These are phyloP conservation scores for Synanthedon formicaeformis DNA, from an alignment of 2,888 invertebrate species.

Conservation along the genomic window DNA sequence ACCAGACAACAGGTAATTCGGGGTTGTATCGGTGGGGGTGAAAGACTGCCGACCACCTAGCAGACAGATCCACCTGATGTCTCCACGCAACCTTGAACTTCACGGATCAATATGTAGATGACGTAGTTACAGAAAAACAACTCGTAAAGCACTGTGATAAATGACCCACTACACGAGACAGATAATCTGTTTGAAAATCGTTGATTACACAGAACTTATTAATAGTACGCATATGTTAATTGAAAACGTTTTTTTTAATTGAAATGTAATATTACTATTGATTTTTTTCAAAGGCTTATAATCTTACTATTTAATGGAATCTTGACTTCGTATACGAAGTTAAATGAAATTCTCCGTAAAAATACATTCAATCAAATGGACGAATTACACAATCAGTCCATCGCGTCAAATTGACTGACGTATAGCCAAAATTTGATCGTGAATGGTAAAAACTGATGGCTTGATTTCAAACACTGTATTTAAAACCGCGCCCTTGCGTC, in stretches of 20 bases:
- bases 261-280: no score
- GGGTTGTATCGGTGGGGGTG: neutral
- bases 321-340: no score
- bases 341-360: no score
- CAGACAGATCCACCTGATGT: constrained; percentile 13
- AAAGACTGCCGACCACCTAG: neutral
- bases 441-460: no score
- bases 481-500: no score
- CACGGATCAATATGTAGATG: constrained; percentile 46
- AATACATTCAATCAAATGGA: no score
- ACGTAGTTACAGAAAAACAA: constrained; percentile 28
- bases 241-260: neutral
- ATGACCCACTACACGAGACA: constrained; percentile 22
- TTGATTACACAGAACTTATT: constrained; percentile 4
- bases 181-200: constrained; percentile 17
- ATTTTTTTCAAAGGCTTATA: no score
- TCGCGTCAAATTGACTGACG: no score
- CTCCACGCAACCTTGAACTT: constrained; percentile 49
- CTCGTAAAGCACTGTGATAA: constrained; percentile 29
- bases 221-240: neutral
- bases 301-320: no score
- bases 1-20: neutral
- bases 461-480: no score
- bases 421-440: no score
- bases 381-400: no score